Conservation (phyloP, 2,888 invertebrate species). For the Phortica okadai region DNA sequence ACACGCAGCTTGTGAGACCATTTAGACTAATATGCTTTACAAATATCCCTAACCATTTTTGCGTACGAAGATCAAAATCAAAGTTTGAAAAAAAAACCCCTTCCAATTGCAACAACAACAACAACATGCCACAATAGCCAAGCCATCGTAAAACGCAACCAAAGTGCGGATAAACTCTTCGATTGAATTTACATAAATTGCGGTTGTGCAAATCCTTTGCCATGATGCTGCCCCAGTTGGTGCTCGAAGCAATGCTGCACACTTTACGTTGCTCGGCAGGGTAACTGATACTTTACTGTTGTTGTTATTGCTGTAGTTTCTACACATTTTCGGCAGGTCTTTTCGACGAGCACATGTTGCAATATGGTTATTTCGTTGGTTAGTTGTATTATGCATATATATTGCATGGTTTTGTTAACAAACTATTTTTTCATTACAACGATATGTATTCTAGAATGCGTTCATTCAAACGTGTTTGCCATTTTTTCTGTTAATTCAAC, state of each 20-base stretch:
- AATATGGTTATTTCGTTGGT: conserved; percentile 63
- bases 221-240: neutral
- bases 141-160: conserved; percentile 61
- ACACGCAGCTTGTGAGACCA: conserved; percentile 24
- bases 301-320: neutral
- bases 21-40: conserved; percentile 35
- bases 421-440: too few species aligned
- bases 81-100: neutral
- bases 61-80: neutral
- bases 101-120: conserved; percentile 35
- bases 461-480: too few species aligned
- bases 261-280: neutral
- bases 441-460: too few species aligned
- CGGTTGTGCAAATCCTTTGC: conserved; percentile 41
- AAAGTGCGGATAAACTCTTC: conserved; percentile 69
- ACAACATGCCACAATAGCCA: conserved; percentile 41
- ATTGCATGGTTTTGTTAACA: conserved; percentile 20
- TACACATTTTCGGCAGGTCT: conserved; percentile 34
- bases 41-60: conserved; percentile 27
- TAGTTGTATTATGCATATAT: conserved; percentile 33
- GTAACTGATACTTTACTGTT: conserved; percentile 28
- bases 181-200: conserved; percentile 72
- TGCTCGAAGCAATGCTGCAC: neutral
- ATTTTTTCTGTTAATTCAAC: too few species aligned
- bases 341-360: conserved; percentile 37